phyloP scores from a whole-genome alignment of 2,113 vertebrate species.

The Petrocephalus zakoni region DNA sequence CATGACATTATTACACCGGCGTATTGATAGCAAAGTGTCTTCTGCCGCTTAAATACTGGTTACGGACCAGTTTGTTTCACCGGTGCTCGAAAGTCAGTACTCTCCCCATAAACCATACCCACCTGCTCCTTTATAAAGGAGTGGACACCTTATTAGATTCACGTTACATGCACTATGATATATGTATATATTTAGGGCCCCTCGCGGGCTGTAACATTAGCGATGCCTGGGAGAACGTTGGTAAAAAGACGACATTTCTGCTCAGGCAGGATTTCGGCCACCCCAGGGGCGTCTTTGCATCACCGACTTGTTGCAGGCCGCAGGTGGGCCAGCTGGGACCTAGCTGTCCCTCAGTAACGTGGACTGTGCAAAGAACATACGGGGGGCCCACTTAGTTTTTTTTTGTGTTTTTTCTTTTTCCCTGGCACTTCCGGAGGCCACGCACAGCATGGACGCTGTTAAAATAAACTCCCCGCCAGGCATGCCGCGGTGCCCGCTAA shows the following conservation, averaged over 20 bases:
- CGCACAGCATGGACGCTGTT: not conserved
- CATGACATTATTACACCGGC: not conserved
- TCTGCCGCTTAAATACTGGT: not conserved
- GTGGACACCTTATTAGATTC: not conserved
- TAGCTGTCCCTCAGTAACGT: not conserved
- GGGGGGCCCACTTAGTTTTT: not conserved
- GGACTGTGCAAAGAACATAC: not conserved
- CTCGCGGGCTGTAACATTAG: not conserved
- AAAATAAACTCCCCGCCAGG: not conserved
- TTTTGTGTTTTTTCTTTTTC: not conserved
- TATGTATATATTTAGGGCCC: not conserved
- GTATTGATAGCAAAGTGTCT: not conserved
- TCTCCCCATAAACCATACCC: not conserved
- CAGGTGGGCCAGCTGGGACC: not conserved
- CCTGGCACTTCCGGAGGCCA: not conserved
- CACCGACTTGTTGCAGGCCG: not conserved
- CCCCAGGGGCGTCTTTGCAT: not conserved
- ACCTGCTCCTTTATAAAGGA: not conserved
- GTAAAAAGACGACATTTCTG: not conserved
- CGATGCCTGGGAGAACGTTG: not conserved
- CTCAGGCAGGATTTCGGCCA: not conserved
- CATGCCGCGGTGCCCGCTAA: not conserved
- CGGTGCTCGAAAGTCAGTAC: not conserved
- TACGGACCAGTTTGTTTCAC: not conserved
- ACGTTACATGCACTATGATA: not conserved